Conservation (phyloP, 2,797 vertebrate genomes). For the Chanos chanos region DNA sequence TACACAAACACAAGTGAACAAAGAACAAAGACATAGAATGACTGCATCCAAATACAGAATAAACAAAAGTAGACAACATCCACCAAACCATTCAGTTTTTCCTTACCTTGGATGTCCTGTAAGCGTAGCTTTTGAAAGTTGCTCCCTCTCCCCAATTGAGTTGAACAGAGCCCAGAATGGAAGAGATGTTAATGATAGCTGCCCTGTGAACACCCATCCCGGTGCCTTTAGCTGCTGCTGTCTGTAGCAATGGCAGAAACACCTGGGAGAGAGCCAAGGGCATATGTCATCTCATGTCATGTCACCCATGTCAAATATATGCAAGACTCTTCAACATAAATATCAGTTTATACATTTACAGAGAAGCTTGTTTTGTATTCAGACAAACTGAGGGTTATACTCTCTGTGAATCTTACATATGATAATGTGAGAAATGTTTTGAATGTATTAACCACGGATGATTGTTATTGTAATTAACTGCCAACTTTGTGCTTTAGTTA, state of each 20-base stretch:
- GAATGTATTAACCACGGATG: too few species aligned
- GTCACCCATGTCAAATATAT: too few species aligned
- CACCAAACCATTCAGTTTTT: neutral
- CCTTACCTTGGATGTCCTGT: slow-evolving; percentile 67
- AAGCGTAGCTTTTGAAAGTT: slow-evolving; percentile 51
- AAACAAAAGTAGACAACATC: neutral
- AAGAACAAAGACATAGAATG: neutral
- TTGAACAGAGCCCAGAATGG: slow-evolving; percentile 59
- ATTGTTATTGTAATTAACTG: too few species aligned
- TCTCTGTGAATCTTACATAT: too few species aligned
- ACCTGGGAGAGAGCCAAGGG: slow-evolving; percentile 39
- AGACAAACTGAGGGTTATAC: too few species aligned
- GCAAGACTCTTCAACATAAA: too few species aligned
- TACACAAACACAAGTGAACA: neutral
- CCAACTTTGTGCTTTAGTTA: too few species aligned
- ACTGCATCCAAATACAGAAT: neutral
- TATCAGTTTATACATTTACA: too few species aligned
- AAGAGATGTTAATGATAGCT: slow-evolving; percentile 68
- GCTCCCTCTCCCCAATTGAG: slow-evolving; percentile 44
- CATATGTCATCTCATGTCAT: too few species aligned
- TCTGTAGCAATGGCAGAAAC: slow-evolving; percentile 61
- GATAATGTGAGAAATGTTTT: too few species aligned
- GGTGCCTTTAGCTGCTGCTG: slow-evolving; percentile 48
- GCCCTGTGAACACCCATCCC: slow-evolving; percentile 64
- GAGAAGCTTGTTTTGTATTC: too few species aligned